Evolutionary conservation across 2,113 vertebrate species (phyloP).

Genomic region (Crotalus viridis): DNA sequence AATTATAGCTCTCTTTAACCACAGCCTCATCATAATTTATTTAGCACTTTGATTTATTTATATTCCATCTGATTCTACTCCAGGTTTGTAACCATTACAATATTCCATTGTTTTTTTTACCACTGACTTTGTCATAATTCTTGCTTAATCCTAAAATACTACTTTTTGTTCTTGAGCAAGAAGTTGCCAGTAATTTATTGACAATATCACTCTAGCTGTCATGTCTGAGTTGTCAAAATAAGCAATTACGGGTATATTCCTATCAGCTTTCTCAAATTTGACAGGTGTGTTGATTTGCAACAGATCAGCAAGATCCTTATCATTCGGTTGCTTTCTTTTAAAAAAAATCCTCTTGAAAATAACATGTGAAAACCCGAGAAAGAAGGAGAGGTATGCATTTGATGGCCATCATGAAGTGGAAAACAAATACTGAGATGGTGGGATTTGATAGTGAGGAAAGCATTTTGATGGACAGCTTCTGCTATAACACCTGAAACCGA

Average conservation of each 20-base stretch:
- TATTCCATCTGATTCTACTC: not conserved
- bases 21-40: not conserved
- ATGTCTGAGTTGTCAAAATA: slow-evolving; percentile 9
- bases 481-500: not conserved
- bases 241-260: not conserved
- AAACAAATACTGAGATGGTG: not conserved
- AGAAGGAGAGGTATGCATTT: not conserved
- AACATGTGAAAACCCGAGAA: not conserved
- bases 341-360: not conserved
- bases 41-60: not conserved
- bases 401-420: not conserved
- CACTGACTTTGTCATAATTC: not conserved
- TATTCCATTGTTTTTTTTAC: not conserved
- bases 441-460: not conserved
- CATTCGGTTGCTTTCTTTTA: not conserved
- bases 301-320: not conserved
- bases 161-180: not conserved
- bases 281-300: slow-evolving; percentile 8
- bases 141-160: not conserved
- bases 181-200: not conserved
- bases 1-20: not conserved
- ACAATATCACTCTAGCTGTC: not conserved
- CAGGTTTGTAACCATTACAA: not conserved
- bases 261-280: not conserved
- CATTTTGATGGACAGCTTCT: slow-evolving; percentile 1